phyloP scores from a whole-genome alignment of 2,113 vertebrate species.

The Engystomops pustulosus region DNA sequence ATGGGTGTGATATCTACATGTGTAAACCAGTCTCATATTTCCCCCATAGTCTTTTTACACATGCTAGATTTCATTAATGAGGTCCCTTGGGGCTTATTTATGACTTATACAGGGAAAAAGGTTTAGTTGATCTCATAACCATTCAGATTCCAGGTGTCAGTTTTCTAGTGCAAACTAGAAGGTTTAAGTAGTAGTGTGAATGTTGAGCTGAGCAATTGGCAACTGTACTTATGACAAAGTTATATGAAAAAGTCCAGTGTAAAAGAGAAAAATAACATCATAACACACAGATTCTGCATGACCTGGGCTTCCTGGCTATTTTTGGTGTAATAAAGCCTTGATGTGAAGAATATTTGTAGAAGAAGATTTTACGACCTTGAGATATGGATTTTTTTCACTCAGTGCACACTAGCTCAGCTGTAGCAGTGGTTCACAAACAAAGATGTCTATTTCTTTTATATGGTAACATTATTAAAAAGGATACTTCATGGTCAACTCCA shows the following conservation, averaged over 20 bases:
- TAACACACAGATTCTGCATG: background rate
- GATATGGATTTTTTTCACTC: conserved; percentile 50
- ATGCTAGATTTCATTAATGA: background rate
- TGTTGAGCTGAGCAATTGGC: too few species aligned
- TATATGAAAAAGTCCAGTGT: too few species aligned
- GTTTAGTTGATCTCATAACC: background rate
- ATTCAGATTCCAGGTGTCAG: background rate
- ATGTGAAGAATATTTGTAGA: background rate
- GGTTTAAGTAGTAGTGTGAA: too few species aligned
- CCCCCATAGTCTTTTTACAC: too few species aligned
- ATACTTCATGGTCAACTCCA: conserved; percentile 44
- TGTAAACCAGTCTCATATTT: too few species aligned
- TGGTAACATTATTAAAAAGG: conserved; percentile 45
- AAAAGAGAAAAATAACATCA: background rate
- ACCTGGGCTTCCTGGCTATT: background rate
- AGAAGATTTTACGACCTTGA: conserved; percentile 49
- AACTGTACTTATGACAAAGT: too few species aligned
- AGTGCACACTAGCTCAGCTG: conserved; percentile 11
- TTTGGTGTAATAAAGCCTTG: too few species aligned
- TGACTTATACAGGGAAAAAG: background rate
- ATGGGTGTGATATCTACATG: too few species aligned
- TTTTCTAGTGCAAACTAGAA: background rate
- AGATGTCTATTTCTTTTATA: conserved; percentile 40
- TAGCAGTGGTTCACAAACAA: conserved; percentile 26
- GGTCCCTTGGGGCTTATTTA: background rate